phyloP scores from a whole-genome alignment of 2,797 vertebrate species.

The Heliangelus exortis region DNA sequence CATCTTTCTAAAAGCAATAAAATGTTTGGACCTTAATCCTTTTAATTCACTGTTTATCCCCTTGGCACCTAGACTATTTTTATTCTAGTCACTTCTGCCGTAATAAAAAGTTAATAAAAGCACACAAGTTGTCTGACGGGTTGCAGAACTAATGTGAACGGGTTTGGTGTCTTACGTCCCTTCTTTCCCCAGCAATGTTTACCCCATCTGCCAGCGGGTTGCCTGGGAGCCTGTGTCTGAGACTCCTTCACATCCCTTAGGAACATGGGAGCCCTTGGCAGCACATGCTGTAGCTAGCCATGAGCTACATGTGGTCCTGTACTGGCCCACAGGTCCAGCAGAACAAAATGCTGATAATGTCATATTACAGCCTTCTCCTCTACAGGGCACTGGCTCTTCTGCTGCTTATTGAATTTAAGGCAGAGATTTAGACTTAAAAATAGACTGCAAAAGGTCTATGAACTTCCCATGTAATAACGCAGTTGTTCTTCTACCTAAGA shows the following conservation, averaged over 20 bases:
- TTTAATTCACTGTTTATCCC: slow-evolving; percentile 67
- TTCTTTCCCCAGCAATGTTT: not conserved
- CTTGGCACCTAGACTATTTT: slow-evolving; percentile 58
- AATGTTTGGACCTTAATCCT: slow-evolving; percentile 59
- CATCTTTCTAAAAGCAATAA: slow-evolving; percentile 61
- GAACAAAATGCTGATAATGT: not conserved
- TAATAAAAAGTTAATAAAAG: slow-evolving; percentile 56
- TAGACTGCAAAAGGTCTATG: not conserved
- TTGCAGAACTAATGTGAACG: slow-evolving; percentile 26
- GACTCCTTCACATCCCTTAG: not conserved
- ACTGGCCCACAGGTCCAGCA: not conserved
- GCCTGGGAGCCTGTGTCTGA: not conserved
- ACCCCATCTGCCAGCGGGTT: not conserved
- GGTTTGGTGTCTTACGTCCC: not conserved
- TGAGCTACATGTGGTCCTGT: not conserved
- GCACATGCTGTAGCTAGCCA: not conserved
- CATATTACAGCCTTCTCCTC: not conserved
- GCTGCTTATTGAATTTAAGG: not conserved
- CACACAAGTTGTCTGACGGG: not conserved
- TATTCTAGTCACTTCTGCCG: slow-evolving; percentile 19
- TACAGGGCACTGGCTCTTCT: not conserved
- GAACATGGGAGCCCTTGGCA: not conserved
- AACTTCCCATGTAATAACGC: not conserved
- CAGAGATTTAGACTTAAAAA: not conserved
- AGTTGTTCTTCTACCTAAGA: not conserved